phyloP scores from a whole-genome alignment of 2,113 vertebrate species.

The Mus spicilegus region DNA sequence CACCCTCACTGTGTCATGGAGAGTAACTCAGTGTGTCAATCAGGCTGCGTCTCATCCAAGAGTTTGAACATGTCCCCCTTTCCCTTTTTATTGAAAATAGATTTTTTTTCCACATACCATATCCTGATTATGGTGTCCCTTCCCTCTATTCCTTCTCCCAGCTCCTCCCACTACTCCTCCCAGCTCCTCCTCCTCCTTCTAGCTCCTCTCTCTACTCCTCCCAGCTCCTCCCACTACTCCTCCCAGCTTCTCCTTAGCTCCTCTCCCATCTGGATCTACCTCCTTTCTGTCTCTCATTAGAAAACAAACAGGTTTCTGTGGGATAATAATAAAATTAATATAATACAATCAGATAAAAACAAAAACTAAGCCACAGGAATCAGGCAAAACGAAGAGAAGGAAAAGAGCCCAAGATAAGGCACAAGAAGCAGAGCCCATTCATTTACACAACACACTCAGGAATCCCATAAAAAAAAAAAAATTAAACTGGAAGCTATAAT shows the following conservation, averaged over 20 bases:
- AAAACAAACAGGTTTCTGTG: neutral
- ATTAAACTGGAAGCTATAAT: neutral
- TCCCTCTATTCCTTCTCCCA: neutral
- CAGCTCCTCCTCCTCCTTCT: neutral
- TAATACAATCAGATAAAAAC: neutral
- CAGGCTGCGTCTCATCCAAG: neutral
- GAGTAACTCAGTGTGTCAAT: accelerated
- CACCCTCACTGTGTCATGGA: neutral
- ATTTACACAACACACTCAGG: neutral
- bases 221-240: neutral
- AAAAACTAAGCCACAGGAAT: neutral
- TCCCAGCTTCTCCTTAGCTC: neutral
- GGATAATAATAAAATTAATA: neutral
- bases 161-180: neutral
- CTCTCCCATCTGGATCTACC: neutral
- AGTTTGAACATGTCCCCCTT: neutral
- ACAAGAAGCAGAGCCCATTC: neutral
- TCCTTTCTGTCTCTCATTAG: neutral
- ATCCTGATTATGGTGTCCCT: neutral
- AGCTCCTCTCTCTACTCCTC: neutral
- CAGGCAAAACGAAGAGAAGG: neutral
- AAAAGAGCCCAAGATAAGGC: neutral
- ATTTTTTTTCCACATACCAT: neutral
- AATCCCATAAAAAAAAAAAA: neutral
- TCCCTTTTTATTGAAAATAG: neutral